phyloP scores from a whole-genome alignment of 2,113 vertebrate genomes.

The Xiphias gladius region DNA sequence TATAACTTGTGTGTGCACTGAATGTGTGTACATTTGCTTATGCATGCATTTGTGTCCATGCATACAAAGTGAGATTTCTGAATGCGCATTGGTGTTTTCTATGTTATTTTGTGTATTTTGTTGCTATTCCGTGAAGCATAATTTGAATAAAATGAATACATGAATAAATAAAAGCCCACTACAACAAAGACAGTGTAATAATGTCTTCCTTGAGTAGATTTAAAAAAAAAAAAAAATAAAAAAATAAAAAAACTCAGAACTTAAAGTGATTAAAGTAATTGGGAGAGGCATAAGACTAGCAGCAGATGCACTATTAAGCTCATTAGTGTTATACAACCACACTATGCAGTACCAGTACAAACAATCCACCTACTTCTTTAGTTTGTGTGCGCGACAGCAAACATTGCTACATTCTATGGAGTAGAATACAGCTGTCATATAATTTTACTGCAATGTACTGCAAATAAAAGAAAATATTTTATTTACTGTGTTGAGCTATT shows the following conservation, averaged over 20 bases:
- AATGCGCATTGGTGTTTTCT: background rate
- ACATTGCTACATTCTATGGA: background rate
- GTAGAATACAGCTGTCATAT: background rate
- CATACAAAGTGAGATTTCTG: background rate
- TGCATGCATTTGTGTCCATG: background rate
- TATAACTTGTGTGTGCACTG: background rate
- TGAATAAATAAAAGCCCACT: conserved; percentile 42
- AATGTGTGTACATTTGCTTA: background rate
- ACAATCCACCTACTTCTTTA: background rate
- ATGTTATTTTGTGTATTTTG: background rate
- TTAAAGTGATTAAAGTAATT: conserved; percentile 40
- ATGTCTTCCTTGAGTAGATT: background rate
- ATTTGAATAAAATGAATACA: conserved; percentile 51
- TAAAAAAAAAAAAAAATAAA: too few species aligned
- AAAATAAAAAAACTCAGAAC: conserved; percentile 11
- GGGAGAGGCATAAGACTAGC: conserved; percentile 6
- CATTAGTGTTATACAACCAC: conserved; percentile 5
- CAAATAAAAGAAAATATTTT: background rate
- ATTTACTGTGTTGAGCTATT: background rate
- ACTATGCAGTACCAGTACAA: background rate
- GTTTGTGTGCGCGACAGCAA: background rate
- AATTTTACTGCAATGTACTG: background rate
- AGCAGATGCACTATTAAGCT: conserved; percentile 8
- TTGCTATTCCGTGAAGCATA: background rate
- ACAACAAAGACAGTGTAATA: conserved; percentile 16